A percentile compares a stretch with the other conserved stretches of the same genome.
phyloP scores from a whole-genome alignment of 2,888 invertebrate genomes.

The Brachyptera putata region DNA sequence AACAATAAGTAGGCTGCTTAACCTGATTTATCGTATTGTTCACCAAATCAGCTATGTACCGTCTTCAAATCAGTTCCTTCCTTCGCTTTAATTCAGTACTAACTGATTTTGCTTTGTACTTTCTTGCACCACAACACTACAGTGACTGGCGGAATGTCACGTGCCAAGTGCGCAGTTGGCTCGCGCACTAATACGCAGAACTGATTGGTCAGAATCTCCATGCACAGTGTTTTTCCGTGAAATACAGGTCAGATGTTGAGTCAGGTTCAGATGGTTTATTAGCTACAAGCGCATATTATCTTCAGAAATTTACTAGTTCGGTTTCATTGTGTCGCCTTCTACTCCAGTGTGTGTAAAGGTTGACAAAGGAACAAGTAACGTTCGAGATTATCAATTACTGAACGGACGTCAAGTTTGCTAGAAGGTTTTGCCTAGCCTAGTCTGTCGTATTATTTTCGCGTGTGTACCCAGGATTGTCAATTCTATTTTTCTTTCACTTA shows the following conservation, averaged over 20 bases:
- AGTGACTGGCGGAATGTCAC: too few species aligned
- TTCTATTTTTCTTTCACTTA: too few species aligned
- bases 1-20: conserved; percentile 35
- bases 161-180: conserved; percentile 20
- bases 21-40: conserved; percentile 33
- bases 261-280: conserved; percentile 11
- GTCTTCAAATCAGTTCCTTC: too few species aligned
- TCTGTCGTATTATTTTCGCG: too few species aligned
- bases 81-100: too few species aligned
- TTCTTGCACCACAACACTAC: too few species aligned
- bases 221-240: conserved; percentile 15
- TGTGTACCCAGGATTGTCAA: too few species aligned
- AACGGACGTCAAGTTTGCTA: too few species aligned
- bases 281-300: neutral
- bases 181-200: conserved; percentile 9
- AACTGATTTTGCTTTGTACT: too few species aligned
- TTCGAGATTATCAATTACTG: neutral
- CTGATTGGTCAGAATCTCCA: conserved; percentile 3
- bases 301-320: neutral
- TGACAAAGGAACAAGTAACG: conserved; percentile 39
- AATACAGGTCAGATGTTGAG: neutral
- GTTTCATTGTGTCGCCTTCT: conserved; percentile 63
- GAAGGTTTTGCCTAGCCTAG: too few species aligned
- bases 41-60: conserved; percentile 25
- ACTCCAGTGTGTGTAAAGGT: conserved; percentile 91